A percentile compares a stretch with the other conserved stretches of the same genome.
phyloP scores from a whole-genome alignment of 2,888 invertebrate genomes.

The Drosophila anceps region DNA sequence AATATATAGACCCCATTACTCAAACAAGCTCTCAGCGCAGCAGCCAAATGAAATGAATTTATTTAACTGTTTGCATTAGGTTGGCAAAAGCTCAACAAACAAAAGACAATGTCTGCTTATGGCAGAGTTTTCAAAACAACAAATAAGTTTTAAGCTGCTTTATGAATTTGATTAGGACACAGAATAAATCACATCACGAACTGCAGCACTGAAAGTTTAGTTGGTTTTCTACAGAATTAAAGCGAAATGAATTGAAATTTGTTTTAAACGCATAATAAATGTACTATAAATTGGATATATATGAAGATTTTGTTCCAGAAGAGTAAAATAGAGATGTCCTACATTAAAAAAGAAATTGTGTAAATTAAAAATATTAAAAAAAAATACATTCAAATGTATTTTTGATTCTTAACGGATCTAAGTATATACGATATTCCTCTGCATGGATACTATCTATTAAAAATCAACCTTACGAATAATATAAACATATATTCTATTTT shows the following conservation, averaged over 20 bases:
- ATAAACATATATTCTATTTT: too few species aligned
- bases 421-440: too few species aligned
- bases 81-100: neutral
- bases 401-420: too few species aligned
- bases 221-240: neutral
- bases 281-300: too few species aligned
- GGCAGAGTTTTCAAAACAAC: neutral
- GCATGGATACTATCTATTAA: too few species aligned
- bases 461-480: too few species aligned
- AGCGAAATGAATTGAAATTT: neutral
- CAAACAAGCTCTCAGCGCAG: neutral
- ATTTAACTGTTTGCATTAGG: neutral
- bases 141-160: neutral
- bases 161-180: neutral
- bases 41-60: neutral
- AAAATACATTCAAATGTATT: too few species aligned
- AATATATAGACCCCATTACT: neutral
- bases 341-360: too few species aligned
- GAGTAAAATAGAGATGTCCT: too few species aligned
- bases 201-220: neutral
- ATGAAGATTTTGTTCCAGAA: too few species aligned
- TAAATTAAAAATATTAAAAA: too few species aligned
- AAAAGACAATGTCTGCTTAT: neutral
- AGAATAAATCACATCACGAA: neutral
- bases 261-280: neutral